Conservation (phyloP, 2,888 invertebrate species). For the Hemistola chrysoprasaria region DNA sequence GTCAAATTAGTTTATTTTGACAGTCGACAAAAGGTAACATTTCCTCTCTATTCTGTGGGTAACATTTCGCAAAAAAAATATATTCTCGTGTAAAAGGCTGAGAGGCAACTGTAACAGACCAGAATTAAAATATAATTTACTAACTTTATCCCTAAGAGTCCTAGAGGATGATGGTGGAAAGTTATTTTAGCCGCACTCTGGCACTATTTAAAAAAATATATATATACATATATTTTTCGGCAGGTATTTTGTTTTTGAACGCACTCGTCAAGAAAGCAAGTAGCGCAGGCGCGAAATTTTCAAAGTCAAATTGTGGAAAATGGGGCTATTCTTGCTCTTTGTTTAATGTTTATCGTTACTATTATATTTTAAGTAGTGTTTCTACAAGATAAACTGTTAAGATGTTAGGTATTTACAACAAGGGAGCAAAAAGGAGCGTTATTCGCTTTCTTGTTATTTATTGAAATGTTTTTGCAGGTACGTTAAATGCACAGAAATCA, state of each 20-base stretch:
- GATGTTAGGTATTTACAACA: constrained; percentile 57
- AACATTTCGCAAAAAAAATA: too few species aligned
- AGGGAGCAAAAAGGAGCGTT: constrained; percentile 59
- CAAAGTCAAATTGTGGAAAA: constrained; percentile 41
- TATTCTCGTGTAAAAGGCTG: too few species aligned
- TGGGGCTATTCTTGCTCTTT: constrained; percentile 31
- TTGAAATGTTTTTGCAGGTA: constrained; percentile 79
- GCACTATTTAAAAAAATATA: too few species aligned
- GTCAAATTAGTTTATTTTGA: not conserved
- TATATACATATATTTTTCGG: too few species aligned
- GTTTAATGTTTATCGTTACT: constrained; percentile 38
- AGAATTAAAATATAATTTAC: too few species aligned
- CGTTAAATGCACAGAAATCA: constrained; percentile 39
- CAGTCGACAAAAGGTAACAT: too few species aligned
- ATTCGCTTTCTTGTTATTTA: constrained; percentile 61
- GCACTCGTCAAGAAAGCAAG: not conserved
- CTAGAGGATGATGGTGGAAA: too few species aligned
- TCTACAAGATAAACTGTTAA: constrained; percentile 45
- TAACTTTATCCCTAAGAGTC: too few species aligned
- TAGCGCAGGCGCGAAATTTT: constrained; percentile 49
- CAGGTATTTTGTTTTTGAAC: too few species aligned
- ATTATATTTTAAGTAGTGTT: constrained; percentile 50
- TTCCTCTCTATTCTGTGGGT: too few species aligned
- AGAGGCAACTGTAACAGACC: too few species aligned
- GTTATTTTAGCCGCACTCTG: too few species aligned